Percentiles rank a stretch among this genome's conserved stretches.
These are phyloP conservation scores for Tachina lurida DNA, from an alignment of 2,888 invertebrate species.

Conservation along the genomic window DNA sequence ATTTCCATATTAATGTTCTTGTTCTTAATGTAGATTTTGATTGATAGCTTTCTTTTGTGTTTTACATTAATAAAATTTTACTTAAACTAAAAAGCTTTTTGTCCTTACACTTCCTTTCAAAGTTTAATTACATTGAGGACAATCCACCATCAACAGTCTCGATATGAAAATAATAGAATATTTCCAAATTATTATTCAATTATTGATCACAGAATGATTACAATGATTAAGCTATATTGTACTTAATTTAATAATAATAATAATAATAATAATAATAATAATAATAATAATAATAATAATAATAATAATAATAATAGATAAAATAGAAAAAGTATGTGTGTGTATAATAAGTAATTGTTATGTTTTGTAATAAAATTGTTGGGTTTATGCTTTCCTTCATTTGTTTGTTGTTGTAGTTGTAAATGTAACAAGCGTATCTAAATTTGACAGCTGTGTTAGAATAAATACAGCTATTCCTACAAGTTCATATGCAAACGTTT, in stretches of 20 bases:
- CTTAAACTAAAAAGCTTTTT: background rate
- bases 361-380: too few species aligned
- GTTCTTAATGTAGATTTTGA: too few species aligned
- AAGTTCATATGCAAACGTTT: background rate
- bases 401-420: background rate
- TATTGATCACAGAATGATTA: slow-evolving; percentile 10
- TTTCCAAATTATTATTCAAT: background rate
- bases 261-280: too few species aligned
- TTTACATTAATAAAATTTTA: too few species aligned
- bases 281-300: too few species aligned
- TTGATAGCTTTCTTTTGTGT: too few species aligned
- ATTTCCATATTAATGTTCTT: too few species aligned
- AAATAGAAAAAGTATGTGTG: too few species aligned
- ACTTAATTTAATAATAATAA: too few species aligned
- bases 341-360: too few species aligned
- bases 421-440: slow-evolving; percentile 34
- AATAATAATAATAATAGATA: too few species aligned
- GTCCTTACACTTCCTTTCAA: background rate
- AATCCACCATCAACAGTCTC: background rate
- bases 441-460: slow-evolving; percentile 50
- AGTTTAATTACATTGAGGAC: background rate
- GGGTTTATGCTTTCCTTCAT: background rate
- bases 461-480: background rate
- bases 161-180: background rate
- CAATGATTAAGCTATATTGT: too few species aligned